Evolutionary conservation across 2,113 vertebrate species (phyloP), one percentile per base, ranked within the genome.

Genomic region (Tyrannus savana): DNA sequence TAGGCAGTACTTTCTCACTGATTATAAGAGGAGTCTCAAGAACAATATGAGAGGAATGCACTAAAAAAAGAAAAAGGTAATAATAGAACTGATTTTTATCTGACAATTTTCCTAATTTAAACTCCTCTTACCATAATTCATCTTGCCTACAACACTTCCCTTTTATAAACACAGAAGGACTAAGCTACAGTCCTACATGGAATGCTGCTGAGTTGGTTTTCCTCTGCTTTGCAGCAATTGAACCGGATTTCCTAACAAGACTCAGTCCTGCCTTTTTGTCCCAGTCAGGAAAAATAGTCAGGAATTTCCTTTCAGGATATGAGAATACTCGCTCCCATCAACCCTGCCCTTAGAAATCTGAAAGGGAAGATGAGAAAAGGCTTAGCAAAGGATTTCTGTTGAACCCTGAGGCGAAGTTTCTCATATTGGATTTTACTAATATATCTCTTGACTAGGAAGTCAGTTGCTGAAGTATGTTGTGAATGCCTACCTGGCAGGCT

Each of bases 251-350:
- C 89, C 95, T 79, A 56, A 46, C 14, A 50, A 83, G 73, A 76
- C 42, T 77, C 62, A 72, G 31, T 91, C 74, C 46, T 64, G 74
- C 19, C 31, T 75, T 52, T 89, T 52, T n/a, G 31, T 90, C 59
- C 75, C 14, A 13, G 25, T 66, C 67, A 59, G 64, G 55, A 89
- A 44, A 50, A 77, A 46, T 0, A 56, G 58, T 35, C 31, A 67
- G 76, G 94, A 90, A 89, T 87, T 96, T 96, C 93, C 96, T 82
- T 33, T 75, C 73, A 89, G 95, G 93, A 96, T 92, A 87, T 71
- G 35, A 73, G 82, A 90, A 13, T 27, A 22, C 73, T 89, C 85
- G 58, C 53, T 95, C 55, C 67, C 33, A 41, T 62, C 74, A 90
- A 33, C 50, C 44, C 15, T 62, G 71, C 44, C 39, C 7, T 46